Conservation (phyloP, 2,113 vertebrate species). For the Brachyistius frenatus region DNA sequence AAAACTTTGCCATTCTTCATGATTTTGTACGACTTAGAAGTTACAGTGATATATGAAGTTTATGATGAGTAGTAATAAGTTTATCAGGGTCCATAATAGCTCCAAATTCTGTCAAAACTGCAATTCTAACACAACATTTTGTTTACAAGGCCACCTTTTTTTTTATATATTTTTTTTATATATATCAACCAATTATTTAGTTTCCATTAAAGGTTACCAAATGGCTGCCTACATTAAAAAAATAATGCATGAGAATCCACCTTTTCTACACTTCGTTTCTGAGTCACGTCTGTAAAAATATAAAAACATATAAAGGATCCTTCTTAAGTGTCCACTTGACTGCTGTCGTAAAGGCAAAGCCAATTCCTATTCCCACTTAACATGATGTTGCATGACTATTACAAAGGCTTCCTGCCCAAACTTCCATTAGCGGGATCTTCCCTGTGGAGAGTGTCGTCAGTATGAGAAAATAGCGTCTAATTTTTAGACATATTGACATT, state of each 20-base stretch:
- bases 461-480: slow-evolving; percentile 60
- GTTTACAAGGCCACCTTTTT: background rate
- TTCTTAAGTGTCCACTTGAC: slow-evolving; percentile 1
- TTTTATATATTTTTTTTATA: background rate
- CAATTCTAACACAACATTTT: background rate
- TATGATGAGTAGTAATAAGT: no score
- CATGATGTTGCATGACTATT: slow-evolving; percentile 44
- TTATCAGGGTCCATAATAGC: background rate
- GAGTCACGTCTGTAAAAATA: background rate
- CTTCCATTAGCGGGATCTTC: slow-evolving; percentile 63
- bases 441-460: slow-evolving; percentile 62
- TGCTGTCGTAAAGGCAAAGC: slow-evolving; percentile 18
- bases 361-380: slow-evolving; percentile 33
- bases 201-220: background rate
- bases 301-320: background rate
- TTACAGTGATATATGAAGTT: background rate
- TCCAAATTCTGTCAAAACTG: background rate
- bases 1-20: background rate
- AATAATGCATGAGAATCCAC: background rate
- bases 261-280: background rate
- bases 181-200: background rate
- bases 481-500: slow-evolving; percentile 70
- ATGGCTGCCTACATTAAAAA: background rate
- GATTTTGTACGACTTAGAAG: background rate
- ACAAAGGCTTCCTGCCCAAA: slow-evolving; percentile 57